A percentile compares a stretch with the other conserved stretches of the same genome.
phyloP scores from a whole-genome alignment of 23 tunicate genomes.

The Ascidia mentula region DNA sequence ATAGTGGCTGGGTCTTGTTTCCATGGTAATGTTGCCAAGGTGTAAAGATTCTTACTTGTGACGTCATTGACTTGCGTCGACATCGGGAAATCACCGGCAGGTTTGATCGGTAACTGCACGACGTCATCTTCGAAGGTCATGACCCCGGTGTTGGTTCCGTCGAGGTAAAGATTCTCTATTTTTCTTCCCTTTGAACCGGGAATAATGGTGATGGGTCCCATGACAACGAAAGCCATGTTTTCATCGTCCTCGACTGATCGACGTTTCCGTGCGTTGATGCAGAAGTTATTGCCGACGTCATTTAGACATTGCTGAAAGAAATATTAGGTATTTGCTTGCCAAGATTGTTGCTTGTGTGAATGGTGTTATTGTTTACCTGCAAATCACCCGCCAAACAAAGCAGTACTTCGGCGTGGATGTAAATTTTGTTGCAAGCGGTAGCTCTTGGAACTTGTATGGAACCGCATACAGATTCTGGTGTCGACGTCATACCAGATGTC shows the following conservation, averaged over 20 bases:
- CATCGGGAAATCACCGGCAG: background rate
- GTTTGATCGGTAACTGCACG: background rate
- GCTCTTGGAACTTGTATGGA: constrained; percentile 25
- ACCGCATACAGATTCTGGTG: constrained; percentile 15
- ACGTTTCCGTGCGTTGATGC: constrained; percentile 4
- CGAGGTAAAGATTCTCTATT: background rate
- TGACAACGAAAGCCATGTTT: background rate
- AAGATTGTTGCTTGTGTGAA: background rate
- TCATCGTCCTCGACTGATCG: background rate
- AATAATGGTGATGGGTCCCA: constrained; percentile 16
- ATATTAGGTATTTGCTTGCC: background rate
- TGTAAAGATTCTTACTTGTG: background rate
- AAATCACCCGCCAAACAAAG: constrained; percentile 12
- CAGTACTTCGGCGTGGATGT: constrained; percentile 6
- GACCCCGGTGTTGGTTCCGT: background rate
- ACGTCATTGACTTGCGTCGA: background rate
- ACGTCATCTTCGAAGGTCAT: background rate
- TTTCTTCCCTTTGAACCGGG: background rate
- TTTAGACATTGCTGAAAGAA: background rate
- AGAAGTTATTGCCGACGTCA: background rate
- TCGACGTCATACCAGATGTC: background rate
- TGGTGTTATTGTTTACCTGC: background rate
- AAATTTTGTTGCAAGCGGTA: background rate
- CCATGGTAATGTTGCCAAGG: background rate
- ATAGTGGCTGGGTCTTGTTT: too few relatives aligned